Evolutionary conservation across 2,113 vertebrate genomes (phyloP).

Genomic region (Leptosomus discolor): DNA sequence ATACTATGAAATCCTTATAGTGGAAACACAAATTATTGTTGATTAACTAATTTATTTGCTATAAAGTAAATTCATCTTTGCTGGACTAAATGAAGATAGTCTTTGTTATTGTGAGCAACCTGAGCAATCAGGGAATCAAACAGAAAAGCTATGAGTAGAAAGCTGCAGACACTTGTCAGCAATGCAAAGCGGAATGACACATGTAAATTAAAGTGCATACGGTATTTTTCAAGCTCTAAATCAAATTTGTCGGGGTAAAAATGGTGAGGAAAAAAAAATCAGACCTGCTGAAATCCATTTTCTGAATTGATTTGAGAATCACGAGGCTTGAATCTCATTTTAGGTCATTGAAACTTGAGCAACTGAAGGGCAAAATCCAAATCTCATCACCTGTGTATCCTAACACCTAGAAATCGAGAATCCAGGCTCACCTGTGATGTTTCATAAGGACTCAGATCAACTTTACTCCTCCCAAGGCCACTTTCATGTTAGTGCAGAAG

Average conservation of each 20-base stretch:
- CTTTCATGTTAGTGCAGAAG: background rate
- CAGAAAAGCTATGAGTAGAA: background rate
- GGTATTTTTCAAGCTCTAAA: background rate
- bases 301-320: background rate
- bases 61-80: background rate
- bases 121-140: background rate
- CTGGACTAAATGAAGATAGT: background rate
- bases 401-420: background rate
- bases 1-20: background rate
- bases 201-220: background rate
- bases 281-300: background rate
- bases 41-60: background rate
- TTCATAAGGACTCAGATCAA: background rate
- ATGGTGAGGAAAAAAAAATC: background rate
- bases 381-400: background rate
- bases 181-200: slow-evolving; percentile 11
- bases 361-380: background rate
- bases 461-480: background rate
- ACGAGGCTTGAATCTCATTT: background rate
- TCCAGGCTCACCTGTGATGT: background rate
- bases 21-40: background rate
- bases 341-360: background rate
- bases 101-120: background rate
- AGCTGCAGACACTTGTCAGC: background rate
- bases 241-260: background rate